Evolutionary conservation across 2,797 vertebrate species (phyloP).

Genomic region (Anomalospiza imberbis): DNA sequence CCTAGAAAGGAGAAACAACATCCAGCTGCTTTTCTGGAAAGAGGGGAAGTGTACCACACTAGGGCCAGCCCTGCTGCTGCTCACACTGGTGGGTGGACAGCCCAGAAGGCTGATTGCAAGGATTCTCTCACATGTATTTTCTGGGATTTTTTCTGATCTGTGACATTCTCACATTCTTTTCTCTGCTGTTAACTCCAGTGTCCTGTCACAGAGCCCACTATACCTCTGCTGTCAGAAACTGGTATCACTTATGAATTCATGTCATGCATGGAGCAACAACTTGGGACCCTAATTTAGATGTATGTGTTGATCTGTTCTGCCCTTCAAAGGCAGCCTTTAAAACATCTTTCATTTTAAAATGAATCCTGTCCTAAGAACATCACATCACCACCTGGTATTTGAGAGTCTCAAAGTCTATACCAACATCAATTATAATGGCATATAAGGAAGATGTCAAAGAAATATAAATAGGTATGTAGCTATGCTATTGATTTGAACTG

Average conservation of each 20-base stretch:
- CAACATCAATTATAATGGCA: background rate
- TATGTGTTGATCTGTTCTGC: background rate
- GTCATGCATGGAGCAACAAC: background rate
- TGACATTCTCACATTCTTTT: background rate
- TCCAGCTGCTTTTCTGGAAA: constrained; percentile 2
- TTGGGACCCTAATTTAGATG: background rate
- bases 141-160: background rate
- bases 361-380: background rate
- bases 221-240: background rate
- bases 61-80: background rate
- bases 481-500: background rate
- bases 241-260: background rate
- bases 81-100: background rate
- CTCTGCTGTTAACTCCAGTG: background rate
- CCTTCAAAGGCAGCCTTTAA: background rate
- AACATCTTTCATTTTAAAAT: background rate
- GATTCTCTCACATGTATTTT: background rate
- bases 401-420: background rate
- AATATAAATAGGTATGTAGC: background rate
- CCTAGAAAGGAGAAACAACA: background rate
- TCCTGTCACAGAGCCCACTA: background rate
- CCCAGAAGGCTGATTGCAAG: background rate
- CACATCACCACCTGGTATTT: background rate
- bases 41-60: background rate
- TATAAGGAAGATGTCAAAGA: background rate